These are phyloP conservation scores for Cryptocephalus primarius DNA, from an alignment of 2,888 invertebrate species.

Conservation along the genomic window DNA sequence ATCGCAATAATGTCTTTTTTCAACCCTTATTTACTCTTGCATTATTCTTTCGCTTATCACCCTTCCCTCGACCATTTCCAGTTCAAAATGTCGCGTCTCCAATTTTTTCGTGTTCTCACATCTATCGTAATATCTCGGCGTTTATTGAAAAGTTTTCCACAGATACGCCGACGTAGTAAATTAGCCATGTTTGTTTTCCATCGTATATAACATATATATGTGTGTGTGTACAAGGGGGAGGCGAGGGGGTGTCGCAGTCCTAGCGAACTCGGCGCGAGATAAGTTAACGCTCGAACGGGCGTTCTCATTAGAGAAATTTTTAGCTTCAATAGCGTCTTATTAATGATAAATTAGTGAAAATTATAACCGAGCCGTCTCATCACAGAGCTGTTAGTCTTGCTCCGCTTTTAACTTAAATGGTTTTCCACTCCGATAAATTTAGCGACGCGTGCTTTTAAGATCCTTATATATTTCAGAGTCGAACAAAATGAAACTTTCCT, in stretches of 20 bases:
- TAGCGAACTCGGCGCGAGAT: neutral
- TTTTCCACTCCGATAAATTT: constrained; percentile 24
- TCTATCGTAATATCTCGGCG: too few species aligned
- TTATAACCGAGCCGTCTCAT: constrained; percentile 16
- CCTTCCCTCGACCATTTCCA: too few species aligned
- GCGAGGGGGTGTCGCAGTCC: neutral
- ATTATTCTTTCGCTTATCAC: too few species aligned
- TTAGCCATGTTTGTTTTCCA: too few species aligned
- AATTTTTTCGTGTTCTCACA: too few species aligned
- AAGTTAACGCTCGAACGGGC: neutral
- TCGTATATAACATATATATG: too few species aligned
- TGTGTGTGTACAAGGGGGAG: neutral
- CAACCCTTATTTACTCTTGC: too few species aligned
- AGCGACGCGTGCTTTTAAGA: constrained; percentile 21
- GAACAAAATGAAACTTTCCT: constrained; percentile 37
- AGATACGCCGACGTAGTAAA: too few species aligned
- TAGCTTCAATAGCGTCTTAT: constrained; percentile 15
- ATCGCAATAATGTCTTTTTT: too few species aligned
- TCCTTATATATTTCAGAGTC: constrained; percentile 27
- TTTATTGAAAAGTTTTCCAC: too few species aligned
- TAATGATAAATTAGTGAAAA: constrained; percentile 18
- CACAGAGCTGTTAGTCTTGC: constrained; percentile 14
- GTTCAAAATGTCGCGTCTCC: too few species aligned
- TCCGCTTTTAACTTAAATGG: constrained; percentile 21
- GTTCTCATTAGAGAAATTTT: constrained; percentile 12